Percentiles rank a stretch among this genome's conserved stretches.
Evolutionary conservation across 2,888 invertebrate species (phyloP).

Genomic region (Amphipyra berbera): DNA sequence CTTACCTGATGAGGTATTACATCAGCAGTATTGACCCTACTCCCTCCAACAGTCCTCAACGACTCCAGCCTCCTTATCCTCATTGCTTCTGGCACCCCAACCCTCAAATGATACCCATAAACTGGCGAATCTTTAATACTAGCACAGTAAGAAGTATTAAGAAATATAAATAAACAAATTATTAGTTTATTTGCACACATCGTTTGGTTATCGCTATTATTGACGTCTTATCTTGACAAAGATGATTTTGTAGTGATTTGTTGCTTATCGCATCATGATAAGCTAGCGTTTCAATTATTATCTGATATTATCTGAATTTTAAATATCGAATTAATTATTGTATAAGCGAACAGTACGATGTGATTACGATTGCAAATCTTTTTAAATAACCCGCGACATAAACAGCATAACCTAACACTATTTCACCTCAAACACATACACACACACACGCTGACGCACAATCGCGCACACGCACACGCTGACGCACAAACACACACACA

Average conservation of each 20-base stretch:
- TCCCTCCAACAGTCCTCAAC: conserved; percentile 73
- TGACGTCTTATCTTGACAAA: conserved; percentile 2
- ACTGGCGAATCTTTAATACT: conserved; percentile 39
- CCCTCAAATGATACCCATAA: conserved; percentile 69
- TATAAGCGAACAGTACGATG: too few relatives aligned
- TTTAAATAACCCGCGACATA: too few relatives aligned
- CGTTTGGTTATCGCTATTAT: conserved; percentile 11
- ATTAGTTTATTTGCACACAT: conserved; percentile 27
- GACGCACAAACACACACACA: too few relatives aligned
- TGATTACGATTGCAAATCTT: too few relatives aligned
- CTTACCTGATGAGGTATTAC: conserved; percentile 73
- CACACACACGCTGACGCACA: too few relatives aligned
- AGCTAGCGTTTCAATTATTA: neutral
- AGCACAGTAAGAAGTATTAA: conserved; percentile 30
- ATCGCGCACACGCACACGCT: too few relatives aligned
- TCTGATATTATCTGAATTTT: neutral
- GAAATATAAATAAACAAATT: conserved; percentile 41
- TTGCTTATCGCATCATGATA: conserved; percentile 22
- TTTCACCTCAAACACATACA: too few relatives aligned
- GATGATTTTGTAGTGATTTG: conserved; percentile 21
- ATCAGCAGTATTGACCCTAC: conserved; percentile 57
- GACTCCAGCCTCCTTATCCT: conserved; percentile 59
- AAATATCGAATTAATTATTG: too few relatives aligned
- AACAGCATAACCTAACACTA: too few relatives aligned
- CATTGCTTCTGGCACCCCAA: conserved; percentile 71